These are phyloP conservation scores for Pantherophis alleghaniensis DNA, from an alignment of 2,797 vertebrate species.

Conservation along the genomic window DNA sequence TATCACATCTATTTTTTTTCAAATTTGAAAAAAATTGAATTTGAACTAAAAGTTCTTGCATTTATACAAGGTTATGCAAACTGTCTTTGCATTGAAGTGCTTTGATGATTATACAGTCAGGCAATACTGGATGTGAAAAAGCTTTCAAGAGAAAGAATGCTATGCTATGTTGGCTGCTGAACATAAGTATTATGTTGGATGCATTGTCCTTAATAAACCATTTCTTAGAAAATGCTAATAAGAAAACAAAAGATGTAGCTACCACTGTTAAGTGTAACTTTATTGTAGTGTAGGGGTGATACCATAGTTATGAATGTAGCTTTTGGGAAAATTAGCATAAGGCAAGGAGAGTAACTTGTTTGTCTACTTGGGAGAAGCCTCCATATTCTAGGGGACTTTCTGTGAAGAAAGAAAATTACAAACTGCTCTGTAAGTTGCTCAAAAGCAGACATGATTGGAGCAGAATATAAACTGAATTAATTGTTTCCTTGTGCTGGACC, in stretches of 20 bases:
- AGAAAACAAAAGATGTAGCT: background rate
- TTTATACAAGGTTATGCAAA: background rate
- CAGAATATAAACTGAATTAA: background rate
- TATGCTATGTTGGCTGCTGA: background rate
- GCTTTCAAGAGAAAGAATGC: background rate
- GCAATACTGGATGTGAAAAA: background rate
- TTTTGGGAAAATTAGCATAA: background rate
- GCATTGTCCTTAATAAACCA: background rate
- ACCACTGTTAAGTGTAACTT: background rate
- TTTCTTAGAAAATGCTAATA: background rate
- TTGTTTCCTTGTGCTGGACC: background rate
- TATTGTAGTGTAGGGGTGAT: background rate
- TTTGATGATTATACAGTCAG: background rate
- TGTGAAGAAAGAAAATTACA: background rate
- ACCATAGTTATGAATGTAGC: background rate
- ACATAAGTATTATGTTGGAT: background rate
- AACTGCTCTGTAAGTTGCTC: background rate
- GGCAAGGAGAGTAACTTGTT: background rate
- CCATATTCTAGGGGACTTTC: background rate
- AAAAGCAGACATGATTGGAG: background rate
- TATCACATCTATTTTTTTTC: background rate
- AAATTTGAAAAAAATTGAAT: background rate
- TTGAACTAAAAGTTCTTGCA: background rate
- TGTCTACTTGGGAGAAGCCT: background rate
- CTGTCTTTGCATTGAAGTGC: background rate